Evolutionary conservation across 1,140 invertebrate species (phyloP).

Genomic region (Glossosoma conforme): DNA sequence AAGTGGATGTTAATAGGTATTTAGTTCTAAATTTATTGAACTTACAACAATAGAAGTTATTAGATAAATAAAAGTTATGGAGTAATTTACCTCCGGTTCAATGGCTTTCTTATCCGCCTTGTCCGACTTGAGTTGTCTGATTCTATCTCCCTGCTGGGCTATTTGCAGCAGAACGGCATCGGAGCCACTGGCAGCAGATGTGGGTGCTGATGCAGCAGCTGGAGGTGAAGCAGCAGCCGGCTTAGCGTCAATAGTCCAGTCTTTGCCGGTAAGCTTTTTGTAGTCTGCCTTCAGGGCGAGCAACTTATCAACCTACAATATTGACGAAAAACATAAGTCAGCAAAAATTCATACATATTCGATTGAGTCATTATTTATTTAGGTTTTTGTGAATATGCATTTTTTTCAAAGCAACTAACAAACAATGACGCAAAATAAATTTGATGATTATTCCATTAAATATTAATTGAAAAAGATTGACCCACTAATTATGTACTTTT

Average conservation of each 20-base stretch:
- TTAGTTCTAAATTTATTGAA: no score
- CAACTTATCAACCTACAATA: slow-evolving; percentile 54
- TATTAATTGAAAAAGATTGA: no score
- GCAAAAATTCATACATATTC: no score
- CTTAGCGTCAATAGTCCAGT: slow-evolving; percentile 55
- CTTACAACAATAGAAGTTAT: no score
- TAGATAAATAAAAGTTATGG: no score
- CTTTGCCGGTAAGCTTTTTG: slow-evolving; percentile 55
- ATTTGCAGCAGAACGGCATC: slow-evolving; percentile 40
- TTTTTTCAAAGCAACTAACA: no score
- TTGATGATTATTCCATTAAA: no score
- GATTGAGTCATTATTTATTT: slow-evolving; percentile 2
- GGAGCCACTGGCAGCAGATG: slow-evolving; percentile 15
- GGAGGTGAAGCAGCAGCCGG: slow-evolving; percentile 18
- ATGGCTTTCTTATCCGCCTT: slow-evolving; percentile 56
- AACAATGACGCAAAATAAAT: no score
- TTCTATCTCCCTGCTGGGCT: slow-evolving; percentile 61
- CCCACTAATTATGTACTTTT: no score
- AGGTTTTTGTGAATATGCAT: no score
- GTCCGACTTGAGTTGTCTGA: slow-evolving; percentile 62
- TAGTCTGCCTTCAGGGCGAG: slow-evolving; percentile 63
- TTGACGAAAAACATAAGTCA: no score
- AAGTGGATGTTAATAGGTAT: no score
- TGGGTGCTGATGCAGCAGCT: slow-evolving; percentile 7
- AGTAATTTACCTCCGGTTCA: slow-evolving; percentile 43